phyloP scores from a whole-genome alignment of 2,113 vertebrate genomes.

The Rana temporaria region DNA sequence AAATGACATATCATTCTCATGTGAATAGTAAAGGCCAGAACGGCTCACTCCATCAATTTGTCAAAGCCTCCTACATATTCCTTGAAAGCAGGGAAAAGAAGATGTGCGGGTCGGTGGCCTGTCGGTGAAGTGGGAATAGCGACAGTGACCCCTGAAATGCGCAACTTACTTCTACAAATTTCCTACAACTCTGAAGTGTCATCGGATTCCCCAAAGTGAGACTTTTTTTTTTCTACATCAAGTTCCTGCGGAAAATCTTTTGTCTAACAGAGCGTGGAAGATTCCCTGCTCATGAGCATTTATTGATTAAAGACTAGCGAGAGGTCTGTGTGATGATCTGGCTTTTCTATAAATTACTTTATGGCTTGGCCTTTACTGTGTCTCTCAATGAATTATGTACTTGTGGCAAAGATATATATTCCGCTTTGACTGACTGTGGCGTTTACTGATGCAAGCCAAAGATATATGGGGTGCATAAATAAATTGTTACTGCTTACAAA shows the following conservation, averaged over 20 bases:
- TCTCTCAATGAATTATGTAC: conserved; percentile 47
- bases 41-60: conserved; percentile 18
- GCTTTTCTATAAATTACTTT: conserved; percentile 29
- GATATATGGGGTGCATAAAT: conserved; percentile 28
- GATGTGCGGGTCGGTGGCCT: not conserved
- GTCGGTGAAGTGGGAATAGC: conserved; percentile 8
- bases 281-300: conserved; percentile 28
- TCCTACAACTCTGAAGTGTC: conserved; percentile 3
- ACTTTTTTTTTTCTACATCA: not conserved
- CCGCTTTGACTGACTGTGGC: conserved; percentile 12
- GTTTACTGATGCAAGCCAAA: not conserved
- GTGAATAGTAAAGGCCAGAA: conserved; percentile 24
- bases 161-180: conserved; percentile 3
- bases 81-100: conserved; percentile 17
- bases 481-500: not conserved
- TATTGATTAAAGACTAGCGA: conserved; percentile 33
- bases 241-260: not conserved
- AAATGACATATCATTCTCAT: conserved; percentile 27
- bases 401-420: conserved; percentile 17
- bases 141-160: conserved; percentile 37
- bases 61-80: conserved; percentile 33
- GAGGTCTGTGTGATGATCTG: conserved; percentile 42
- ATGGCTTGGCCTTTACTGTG: conserved; percentile 41
- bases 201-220: conserved; percentile 4
- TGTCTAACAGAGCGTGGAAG: conserved; percentile 20